Base-by-base conservation (phyloP, 2,113 vertebrate genomes). In the Lagopus leucura region DNA sequence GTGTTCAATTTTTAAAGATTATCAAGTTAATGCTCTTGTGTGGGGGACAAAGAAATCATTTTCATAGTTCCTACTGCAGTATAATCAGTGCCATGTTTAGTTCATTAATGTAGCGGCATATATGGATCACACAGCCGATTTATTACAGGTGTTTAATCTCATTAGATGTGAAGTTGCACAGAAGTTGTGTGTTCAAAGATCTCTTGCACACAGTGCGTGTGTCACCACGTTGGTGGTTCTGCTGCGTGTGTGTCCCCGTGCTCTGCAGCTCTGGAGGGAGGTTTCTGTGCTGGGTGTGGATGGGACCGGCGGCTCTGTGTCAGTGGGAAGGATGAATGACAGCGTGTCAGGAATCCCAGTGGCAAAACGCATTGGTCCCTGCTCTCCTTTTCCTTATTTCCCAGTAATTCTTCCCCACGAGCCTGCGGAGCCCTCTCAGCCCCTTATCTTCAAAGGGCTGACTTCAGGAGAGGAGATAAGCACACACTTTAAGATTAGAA, bases 1-100 rank as follows among this genome's bases (percentile, higher is more conserved):
- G n/a, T 96, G 88, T 94, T 92, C 83, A 93, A 96, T 97, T 97
- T 98, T 97, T 96, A 78, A 97, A 93, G 91, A 77, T 96, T 95
- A 97, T 89, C 43, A 24, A 96, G 95, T 97, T 96, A 96, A 97
- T 97, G 85, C 76, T 95, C 42, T 91, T 76, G 77, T 75, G 45
- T 73, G 60, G 63, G 48, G 83, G 95, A 94, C 84, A 95, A 96
- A 97, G 72, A 95, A 97, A 77, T 97, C 95, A 93, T 97, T 97
- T 95, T 85, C 70, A 63, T 78, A 87, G 71, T 74, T 88, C 70
- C 73, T 93, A 90, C 47, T 74, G 75, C 60, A 54, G 84, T 92
- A 74, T 88, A 72, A 63, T 80, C 85, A 63, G n/a, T 54, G 85
- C 95, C 92, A n/a, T 32, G 36, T 34, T 81, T 63, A 73, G 32